Base-by-base conservation (phyloP, 1,140 invertebrate species). In the Cherax destructor region DNA sequence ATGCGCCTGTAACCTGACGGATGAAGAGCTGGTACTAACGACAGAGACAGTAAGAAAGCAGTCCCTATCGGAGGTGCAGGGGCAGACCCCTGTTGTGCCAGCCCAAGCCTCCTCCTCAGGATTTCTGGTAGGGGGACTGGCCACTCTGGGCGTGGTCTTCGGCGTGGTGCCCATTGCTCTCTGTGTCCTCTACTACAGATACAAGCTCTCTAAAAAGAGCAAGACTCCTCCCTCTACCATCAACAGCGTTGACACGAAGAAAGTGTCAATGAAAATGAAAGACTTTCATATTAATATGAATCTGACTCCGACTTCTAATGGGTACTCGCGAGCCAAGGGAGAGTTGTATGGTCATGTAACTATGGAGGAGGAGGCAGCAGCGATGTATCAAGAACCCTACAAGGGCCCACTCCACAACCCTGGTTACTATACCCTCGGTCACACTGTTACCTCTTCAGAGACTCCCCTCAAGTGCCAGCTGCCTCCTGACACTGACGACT, bases 1-100 rank as follows among this genome's bases (percentile, higher is more conserved):
- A 11, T 92, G 92, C 80, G 61, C 85, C 49, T 92, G 92, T 72
- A 91, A 91, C 88, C 41, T 92, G 16, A 83, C 85, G 13, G 78
- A 78, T 9, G 91, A 92, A 65, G 83, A 91, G 56, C 56, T 79
- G 72, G 69, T 81, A 47, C 65, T 86, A 18, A 76, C 88, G 18
- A 95, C 95, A 59, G 95, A 96, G 92, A 95, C 96, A 92, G 96
- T 96, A 94, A 95, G 95, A 50, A 94, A 95, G 85, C 95, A 95
- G 79, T 69, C 52, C 59, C 30, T 69, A 83, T 94, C 30, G 30
- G 88, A 91, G 41, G 79, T 86, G 30, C 81, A 88, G 61, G 81
- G 76, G 7, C 76, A 72, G 76, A 47, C 80, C 56, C 74, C 91
- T 11, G 91, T 92, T 4, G 92, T 92, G n/a, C 92, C 92, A 7